Evolutionary conservation across 2,888 invertebrate species (phyloP).

Genomic region (Tipula vernalis): DNA sequence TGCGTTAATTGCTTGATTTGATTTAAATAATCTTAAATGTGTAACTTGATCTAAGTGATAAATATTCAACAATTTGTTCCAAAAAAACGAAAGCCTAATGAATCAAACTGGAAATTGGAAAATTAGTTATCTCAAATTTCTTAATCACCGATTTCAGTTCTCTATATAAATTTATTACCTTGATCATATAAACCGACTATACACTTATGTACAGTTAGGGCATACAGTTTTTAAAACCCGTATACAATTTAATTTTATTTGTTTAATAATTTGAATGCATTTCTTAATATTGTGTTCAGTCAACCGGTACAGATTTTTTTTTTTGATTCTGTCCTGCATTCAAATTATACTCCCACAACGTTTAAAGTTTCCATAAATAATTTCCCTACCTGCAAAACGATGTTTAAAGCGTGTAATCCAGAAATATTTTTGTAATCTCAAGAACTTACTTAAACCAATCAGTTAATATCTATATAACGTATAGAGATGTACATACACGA

Average conservation of each 20-base stretch:
- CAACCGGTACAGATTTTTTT: neutral
- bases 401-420: neutral
- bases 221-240: neutral
- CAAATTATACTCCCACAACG: neutral
- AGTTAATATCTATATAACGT: neutral
- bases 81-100: neutral
- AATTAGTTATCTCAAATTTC: conserved; percentile 4
- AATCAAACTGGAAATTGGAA: neutral
- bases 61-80: neutral
- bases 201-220: neutral
- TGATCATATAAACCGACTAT: neutral
- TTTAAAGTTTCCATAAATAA: neutral
- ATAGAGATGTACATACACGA: neutral
- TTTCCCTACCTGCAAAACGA: neutral
- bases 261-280: neutral
- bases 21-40: neutral
- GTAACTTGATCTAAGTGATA: neutral
- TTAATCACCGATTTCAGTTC: neutral
- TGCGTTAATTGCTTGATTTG: neutral
- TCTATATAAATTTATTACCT: neutral
- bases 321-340: neutral
- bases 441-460: neutral
- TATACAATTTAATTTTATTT: neutral
- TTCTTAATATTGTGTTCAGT: neutral
- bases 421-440: neutral